Percentiles rank a stretch among this genome's conserved stretches.
These are phyloP conservation scores for Sesia bembeciformis DNA, from an alignment of 2,888 invertebrate species.

Conservation along the genomic window DNA sequence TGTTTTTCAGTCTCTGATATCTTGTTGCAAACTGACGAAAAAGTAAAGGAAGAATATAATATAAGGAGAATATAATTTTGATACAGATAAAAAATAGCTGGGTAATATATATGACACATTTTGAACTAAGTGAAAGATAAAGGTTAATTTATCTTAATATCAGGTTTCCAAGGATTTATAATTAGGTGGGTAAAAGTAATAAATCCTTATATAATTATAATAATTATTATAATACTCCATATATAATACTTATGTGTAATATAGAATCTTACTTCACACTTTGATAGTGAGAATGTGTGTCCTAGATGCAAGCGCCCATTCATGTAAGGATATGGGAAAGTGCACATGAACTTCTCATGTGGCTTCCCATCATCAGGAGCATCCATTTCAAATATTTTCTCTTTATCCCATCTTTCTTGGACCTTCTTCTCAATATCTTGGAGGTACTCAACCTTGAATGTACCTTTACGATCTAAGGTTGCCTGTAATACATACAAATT, in stretches of 20 bases:
- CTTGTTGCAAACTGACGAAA: conserved; percentile 87
- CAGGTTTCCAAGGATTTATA: too few relatives aligned
- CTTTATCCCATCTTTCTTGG: conserved; percentile 89
- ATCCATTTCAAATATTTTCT: conserved; percentile 88
- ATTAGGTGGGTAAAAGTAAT: too few relatives aligned
- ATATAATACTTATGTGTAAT: too few relatives aligned
- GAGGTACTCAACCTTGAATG: conserved; percentile 95
- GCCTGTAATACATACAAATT: conserved; percentile 33
- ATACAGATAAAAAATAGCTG: too few relatives aligned
- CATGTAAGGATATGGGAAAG: conserved; percentile 99
- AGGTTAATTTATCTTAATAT: too few relatives aligned
- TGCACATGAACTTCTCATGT: conserved; percentile 90
- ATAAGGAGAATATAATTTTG: too few relatives aligned
- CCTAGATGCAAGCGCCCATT: conserved; percentile 98
- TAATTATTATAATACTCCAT: too few relatives aligned
- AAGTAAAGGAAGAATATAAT: too few relatives aligned
- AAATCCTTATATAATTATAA: too few relatives aligned
- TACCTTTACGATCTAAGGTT: conserved; percentile 83
- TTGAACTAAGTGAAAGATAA: too few relatives aligned
- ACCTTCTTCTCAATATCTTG: conserved; percentile 90
- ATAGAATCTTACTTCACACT: conserved; percentile 85
- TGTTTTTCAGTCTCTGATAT: conserved; percentile 93
- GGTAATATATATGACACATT: too few relatives aligned
- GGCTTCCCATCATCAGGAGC: conserved; percentile 78
- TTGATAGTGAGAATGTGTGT: conserved; percentile 96